Conservation (phyloP, 2,888 invertebrate genomes). For the Ptilodon capucinus region DNA sequence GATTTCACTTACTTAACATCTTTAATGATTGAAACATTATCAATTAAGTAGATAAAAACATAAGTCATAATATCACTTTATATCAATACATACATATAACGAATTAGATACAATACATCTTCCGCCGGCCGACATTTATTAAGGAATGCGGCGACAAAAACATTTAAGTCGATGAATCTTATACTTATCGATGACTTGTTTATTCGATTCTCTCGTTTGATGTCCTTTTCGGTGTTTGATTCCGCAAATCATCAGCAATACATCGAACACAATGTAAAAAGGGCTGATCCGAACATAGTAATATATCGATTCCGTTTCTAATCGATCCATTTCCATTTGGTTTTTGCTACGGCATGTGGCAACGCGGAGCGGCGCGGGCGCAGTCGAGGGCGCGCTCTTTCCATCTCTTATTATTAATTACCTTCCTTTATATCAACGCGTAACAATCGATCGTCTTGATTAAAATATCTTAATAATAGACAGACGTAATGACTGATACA, state of each 20-base stretch:
- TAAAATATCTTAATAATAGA: constrained; percentile 80
- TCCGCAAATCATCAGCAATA: constrained; percentile 65
- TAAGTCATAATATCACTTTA: not conserved
- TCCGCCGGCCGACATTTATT: not conserved
- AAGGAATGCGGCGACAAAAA: constrained; percentile 23
- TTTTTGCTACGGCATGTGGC: constrained; percentile 79
- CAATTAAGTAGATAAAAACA: not conserved
- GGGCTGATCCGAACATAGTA: constrained; percentile 63
- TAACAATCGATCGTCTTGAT: constrained; percentile 77
- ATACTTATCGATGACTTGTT: constrained; percentile 44
- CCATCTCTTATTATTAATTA: constrained; percentile 79
- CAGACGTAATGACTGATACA: constrained; percentile 58
- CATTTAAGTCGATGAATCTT: constrained; percentile 29
- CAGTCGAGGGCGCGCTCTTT: constrained; percentile 42
- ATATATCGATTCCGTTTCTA: constrained; percentile 72
- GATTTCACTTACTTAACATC: too few relatives aligned
- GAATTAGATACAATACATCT: not conserved
- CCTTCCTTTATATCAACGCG: constrained; percentile 73
- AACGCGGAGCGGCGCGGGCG: constrained; percentile 14
- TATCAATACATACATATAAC: not conserved
- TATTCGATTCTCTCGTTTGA: constrained; percentile 40
- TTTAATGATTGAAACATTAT: not conserved
- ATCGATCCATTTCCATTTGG: constrained; percentile 72
- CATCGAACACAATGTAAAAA: constrained; percentile 60
- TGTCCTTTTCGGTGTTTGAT: constrained; percentile 40